A percentile compares a stretch with the other conserved stretches of the same genome.
phyloP scores from a whole-genome alignment of 1,140 invertebrate species.

The Paramacrobiotus metropolitanus region DNA sequence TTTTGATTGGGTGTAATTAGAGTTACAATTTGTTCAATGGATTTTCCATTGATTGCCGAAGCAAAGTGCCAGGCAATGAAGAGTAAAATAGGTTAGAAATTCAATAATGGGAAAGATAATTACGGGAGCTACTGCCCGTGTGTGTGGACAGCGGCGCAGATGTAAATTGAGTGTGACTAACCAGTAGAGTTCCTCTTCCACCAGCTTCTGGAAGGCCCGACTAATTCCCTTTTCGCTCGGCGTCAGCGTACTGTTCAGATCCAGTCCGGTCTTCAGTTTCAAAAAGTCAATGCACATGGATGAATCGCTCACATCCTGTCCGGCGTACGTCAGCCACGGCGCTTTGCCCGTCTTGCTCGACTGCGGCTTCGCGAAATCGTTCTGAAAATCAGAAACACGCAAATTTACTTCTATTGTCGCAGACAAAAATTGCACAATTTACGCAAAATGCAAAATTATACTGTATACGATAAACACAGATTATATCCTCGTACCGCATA shows the following conservation, averaged over 20 bases:
- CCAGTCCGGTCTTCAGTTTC: slow-evolving; percentile 12
- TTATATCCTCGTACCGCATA: too few relatives aligned
- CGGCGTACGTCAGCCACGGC: slow-evolving; percentile 28
- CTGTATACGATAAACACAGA: too few relatives aligned
- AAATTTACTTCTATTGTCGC: too few relatives aligned
- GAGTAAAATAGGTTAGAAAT: too few relatives aligned
- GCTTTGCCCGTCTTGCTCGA: slow-evolving; percentile 18
- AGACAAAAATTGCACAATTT: too few relatives aligned
- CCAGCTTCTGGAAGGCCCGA: slow-evolving; percentile 19
- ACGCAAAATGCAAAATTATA: too few relatives aligned
- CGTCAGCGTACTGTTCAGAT: slow-evolving; percentile 16
- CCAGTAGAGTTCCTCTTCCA: slow-evolving; percentile 25
- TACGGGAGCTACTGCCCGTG: neutral
- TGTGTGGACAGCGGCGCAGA: neutral
- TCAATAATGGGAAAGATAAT: too few relatives aligned
- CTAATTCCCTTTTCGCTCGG: slow-evolving; percentile 15
- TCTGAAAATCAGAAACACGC: too few relatives aligned
- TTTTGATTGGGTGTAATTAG: too few relatives aligned
- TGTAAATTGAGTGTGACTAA: slow-evolving; percentile 10
- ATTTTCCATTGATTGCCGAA: too few relatives aligned
- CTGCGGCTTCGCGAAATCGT: slow-evolving; percentile 15
- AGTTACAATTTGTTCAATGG: too few relatives aligned
- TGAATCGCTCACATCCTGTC: slow-evolving; percentile 23
- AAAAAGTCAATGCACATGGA: slow-evolving; percentile 24
- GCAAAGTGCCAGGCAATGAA: too few relatives aligned